Conservation (phyloP, 2,113 vertebrate species). For the Perognathus longimembris region DNA sequence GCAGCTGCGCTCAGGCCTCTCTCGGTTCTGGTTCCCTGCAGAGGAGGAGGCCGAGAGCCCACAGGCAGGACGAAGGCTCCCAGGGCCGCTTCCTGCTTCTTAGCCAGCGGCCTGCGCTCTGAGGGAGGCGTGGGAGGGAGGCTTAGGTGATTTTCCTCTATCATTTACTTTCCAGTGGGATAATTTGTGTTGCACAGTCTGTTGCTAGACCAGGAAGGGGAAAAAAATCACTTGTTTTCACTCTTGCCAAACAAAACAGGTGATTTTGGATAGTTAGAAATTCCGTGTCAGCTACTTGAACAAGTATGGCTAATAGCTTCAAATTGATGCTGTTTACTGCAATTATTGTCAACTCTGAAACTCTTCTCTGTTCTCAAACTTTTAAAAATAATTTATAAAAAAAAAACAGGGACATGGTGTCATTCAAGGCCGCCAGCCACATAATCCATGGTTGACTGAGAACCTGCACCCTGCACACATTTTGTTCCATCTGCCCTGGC, state of each 20-base stretch:
- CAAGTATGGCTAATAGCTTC: background rate
- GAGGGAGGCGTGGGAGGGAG: no score
- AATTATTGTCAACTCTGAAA: background rate
- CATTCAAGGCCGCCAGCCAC: background rate
- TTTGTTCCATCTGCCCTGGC: background rate
- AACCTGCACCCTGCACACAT: accelerated
- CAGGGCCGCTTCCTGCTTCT: background rate
- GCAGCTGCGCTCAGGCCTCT: accelerated
- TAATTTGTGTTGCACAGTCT: background rate
- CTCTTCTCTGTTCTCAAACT: background rate
- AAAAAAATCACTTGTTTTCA: background rate
- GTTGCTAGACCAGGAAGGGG: background rate
- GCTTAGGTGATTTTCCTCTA: accelerated
- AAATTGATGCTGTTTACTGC: background rate
- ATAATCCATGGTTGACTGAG: background rate
- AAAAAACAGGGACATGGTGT: background rate
- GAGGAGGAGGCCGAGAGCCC: accelerated
- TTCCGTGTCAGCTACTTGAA: background rate
- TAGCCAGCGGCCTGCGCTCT: no score
- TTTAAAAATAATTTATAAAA: background rate
- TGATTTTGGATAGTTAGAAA: background rate
- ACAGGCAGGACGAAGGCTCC: accelerated
- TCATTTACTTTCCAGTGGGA: background rate
- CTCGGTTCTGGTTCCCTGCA: accelerated
- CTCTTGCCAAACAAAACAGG: background rate